Percentiles rank a stretch among this genome's conserved stretches.
phyloP scores from a whole-genome alignment of 1,140 invertebrate species.

The Venustaconcha ellipsiformis region DNA sequence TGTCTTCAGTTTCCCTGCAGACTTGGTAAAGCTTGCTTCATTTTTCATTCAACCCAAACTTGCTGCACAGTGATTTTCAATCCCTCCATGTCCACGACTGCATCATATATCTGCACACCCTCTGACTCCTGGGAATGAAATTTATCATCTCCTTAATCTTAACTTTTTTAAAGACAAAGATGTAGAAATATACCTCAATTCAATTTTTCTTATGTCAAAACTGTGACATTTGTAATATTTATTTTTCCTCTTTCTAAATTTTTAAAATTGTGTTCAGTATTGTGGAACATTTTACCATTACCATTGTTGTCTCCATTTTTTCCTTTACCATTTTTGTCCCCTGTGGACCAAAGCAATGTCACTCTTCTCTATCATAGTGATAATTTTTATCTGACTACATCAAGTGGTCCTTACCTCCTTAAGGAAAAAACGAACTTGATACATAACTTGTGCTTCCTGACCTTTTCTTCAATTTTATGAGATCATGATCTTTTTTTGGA shows the following conservation, averaged over 20 bases:
- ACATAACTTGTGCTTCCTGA: no score
- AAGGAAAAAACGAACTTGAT: no score
- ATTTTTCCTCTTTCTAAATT: slow-evolving; percentile 2
- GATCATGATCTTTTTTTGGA: no score
- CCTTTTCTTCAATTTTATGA: no score
- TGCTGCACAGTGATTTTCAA: slow-evolving; percentile 37
- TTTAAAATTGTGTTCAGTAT: neutral
- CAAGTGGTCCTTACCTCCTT: no score
- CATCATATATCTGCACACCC: slow-evolving; percentile 48
- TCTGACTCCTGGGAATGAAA: slow-evolving; percentile 44
- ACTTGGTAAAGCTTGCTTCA: no score
- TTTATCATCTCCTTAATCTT: neutral
- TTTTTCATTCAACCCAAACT: no score
- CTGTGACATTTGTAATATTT: slow-evolving; percentile 1
- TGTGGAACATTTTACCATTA: neutral
- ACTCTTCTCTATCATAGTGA: no score
- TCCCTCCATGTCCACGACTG: slow-evolving; percentile 48
- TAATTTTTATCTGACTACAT: no score
- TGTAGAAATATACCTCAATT: neutral
- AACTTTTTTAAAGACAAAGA: neutral
- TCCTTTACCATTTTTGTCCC: neutral
- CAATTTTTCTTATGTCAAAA: neutral
- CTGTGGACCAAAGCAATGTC: no score
- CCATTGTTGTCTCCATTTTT: no score
- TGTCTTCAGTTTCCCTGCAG: no score